Base-by-base conservation (phyloP, 2,888 invertebrate genomes). In the Coenonympha glycerion region DNA sequence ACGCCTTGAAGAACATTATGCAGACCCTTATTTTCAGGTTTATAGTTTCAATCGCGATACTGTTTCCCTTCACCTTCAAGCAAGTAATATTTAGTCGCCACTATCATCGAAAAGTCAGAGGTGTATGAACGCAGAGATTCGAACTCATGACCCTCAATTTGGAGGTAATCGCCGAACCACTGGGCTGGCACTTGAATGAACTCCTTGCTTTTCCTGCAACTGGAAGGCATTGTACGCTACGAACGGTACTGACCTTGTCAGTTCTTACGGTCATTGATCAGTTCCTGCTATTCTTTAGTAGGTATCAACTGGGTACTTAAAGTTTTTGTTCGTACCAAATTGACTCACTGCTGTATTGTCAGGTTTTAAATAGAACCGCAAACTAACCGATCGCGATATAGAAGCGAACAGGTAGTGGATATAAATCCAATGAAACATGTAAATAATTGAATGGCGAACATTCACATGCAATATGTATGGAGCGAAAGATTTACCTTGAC, bases 211-310 rank as follows among this genome's bases (percentile, higher is more conserved):
- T 37, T 39, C 21, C 22, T 24, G 24, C 60, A 58, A 65, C 63
- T 61, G 58, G 66, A 75, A 79, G 82, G 74, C 81, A 76, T 76
- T 82, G 79, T 75, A 73, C 79, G 74, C 79, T 75, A 73, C 79
- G 74, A 65, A 63, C 75, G 76, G 61, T 73, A 73, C 61, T 76
- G 80, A 79, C 83, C 84, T 86, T 85, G 79, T 64, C 62, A 50
- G 62, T 65, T 69, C 68, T 73, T 76, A 72, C 67, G 71, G 72
- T 79, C 72, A 73, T 69, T 73, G 73, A 55, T 62, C 65, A 65
- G 71, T 76, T 81, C 74, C 75, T 76, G 71, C 61, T 63, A 60
- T 54, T 63, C 60, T 67, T 61, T 57, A 11, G 34, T 68, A 70
- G 60, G 65, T 69, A 31, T 19, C 13, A 37, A n/a, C n/a, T n/a